Evolutionary conservation across 1,140 invertebrate genomes (phyloP), one percentile per base, ranked within the genome.

Genomic region (Mactra quadrangularis): DNA sequence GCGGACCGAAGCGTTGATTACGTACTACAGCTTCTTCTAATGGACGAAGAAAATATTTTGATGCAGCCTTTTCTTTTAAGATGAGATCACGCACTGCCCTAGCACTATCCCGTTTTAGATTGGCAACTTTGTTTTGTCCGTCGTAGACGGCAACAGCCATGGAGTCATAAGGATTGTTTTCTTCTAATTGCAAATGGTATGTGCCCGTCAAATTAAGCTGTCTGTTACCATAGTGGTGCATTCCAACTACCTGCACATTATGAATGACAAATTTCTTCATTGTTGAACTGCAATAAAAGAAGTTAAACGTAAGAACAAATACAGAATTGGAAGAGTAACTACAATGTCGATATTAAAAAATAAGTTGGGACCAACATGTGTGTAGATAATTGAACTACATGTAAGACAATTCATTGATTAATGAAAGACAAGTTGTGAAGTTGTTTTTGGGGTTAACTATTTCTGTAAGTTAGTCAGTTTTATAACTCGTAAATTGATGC

Each of bases 251-350:
- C 25, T 76, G 74, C 3, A 76, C 35, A 19, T 76, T 60, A 4
- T 33, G 11, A 29, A 76, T 60, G 11, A 76, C 74, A 4, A 76
- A 35, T 29, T 60, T 76, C 74, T 62, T 76, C 74, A 76, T 76
- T 47, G 15, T 62, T 53, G 15, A 76, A 53, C 13, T 76, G 57
- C 60, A 76, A 35, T 62, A 31, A 47, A 76, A 6, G 50, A 71
- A 15, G 45, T 13, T 7, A 29, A 4, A 1, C 4, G 11, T 15
- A 2, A n/a, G n/a, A 57, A 1, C 15, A 4, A 70, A 70, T 15
- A 19, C 6, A 4, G 6, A 57, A 57, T 22, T 7, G 53, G n/a
- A n/a, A 57, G 53, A 57, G 6, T 22, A 57, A 22, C n/a, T n/a
- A 13, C n/a, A 50, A 50, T 50, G 47, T 50, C n/a, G n/a, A 50